Evolutionary conservation across 2,113 vertebrate species (phyloP).

Genomic region (Oplegnathus fasciatus): DNA sequence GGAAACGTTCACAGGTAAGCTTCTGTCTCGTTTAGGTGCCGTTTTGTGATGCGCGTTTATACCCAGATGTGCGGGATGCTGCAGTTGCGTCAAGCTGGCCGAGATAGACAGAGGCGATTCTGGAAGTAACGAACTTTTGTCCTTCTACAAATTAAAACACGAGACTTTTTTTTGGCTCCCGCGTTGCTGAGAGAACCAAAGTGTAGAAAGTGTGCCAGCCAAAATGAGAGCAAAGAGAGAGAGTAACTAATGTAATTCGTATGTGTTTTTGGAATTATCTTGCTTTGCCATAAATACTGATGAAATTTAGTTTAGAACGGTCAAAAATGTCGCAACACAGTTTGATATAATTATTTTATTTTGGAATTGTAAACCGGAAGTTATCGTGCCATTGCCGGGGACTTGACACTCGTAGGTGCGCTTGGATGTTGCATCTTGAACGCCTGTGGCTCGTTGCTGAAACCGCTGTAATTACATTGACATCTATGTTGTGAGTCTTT

Average conservation of each 20-base stretch:
- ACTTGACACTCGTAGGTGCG: background rate
- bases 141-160: background rate
- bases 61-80: constrained; percentile 43
- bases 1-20: constrained; percentile 46
- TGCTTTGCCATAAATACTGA: background rate
- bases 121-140: background rate
- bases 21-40: background rate
- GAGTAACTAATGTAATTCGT: background rate
- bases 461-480: background rate
- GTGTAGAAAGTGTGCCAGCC: background rate
- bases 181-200: background rate
- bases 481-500: background rate
- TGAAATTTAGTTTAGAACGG: background rate
- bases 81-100: background rate
- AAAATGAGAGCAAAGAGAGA: background rate
- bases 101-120: background rate
- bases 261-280: background rate
- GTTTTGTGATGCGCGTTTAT: background rate
- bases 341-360: constrained; percentile 25
- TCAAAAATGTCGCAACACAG: no score
- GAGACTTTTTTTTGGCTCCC: background rate
- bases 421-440: constrained; percentile 19
- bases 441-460: constrained; percentile 22
- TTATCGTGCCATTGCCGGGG: rapidly evolving
- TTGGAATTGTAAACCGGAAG: constrained; percentile 45